Evolutionary conservation across 1,140 invertebrate genomes (phyloP).

Genomic region (Sitobion miscanthi): DNA sequence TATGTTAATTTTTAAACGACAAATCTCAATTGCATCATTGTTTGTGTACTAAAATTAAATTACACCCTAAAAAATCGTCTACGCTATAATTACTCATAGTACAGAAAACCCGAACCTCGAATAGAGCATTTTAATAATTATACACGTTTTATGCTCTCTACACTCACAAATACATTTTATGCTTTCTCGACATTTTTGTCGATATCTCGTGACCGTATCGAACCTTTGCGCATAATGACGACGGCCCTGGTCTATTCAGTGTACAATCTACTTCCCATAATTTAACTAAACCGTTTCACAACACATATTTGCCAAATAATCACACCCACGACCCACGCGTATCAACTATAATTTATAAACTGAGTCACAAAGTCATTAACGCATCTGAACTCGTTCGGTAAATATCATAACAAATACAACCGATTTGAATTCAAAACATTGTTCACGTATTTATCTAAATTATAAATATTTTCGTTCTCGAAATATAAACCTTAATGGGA

Average conservation of each 20-base stretch:
- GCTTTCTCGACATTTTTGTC: conserved; percentile 7
- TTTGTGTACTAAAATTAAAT: background rate
- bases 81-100: background rate
- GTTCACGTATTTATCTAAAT: background rate
- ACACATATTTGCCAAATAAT: background rate
- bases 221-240: background rate
- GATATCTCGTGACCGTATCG: background rate
- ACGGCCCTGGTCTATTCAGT: background rate
- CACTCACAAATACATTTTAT: background rate
- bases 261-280: background rate
- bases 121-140: background rate
- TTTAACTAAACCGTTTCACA: background rate
- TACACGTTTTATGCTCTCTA: background rate
- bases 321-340: background rate
- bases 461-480: background rate
- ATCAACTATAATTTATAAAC: background rate
- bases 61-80: background rate
- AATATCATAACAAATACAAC: background rate
- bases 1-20: background rate
- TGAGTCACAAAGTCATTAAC: background rate
- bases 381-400: background rate
- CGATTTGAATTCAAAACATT: background rate
- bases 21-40: background rate
- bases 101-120: background rate
- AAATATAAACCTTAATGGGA: background rate